Evolutionary conservation across 2,113 vertebrate genomes (phyloP).

Genomic region (Urocynchramus pylzowi): DNA sequence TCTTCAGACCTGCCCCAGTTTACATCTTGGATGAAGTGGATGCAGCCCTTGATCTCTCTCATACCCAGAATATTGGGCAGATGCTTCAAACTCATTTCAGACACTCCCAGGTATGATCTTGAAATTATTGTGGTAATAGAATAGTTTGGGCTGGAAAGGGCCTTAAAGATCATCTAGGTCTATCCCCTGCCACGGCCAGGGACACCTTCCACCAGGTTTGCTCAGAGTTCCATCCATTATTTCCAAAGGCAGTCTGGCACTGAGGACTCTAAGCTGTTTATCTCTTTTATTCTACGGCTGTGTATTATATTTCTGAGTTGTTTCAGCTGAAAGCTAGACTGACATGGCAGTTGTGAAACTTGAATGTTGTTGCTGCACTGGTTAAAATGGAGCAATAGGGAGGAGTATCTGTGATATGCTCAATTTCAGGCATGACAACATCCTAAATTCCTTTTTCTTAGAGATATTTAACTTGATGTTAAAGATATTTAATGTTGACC

Average conservation of each 20-base stretch:
- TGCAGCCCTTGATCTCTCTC: slow-evolving; percentile 94
- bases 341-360: background rate
- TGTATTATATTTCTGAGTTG: background rate
- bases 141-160: background rate
- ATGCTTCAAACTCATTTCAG: slow-evolving; percentile 91
- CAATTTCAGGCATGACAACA: background rate
- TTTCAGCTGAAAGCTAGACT: background rate
- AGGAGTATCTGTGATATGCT: rapidly evolving
- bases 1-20: slow-evolving; percentile 97
- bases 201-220: background rate
- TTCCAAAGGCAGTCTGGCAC: background rate
- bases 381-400: background rate
- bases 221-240: background rate
- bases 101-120: slow-evolving; percentile 84
- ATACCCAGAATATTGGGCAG: slow-evolving; percentile 97
- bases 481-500: background rate
- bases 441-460: background rate
- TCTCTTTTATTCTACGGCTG: background rate
- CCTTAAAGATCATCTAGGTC: background rate
- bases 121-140: background rate
- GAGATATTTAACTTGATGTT: background rate
- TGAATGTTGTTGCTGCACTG: background rate
- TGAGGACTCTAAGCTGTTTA: background rate
- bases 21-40: slow-evolving; percentile 98
- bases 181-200: rapidly evolving